Percentiles rank a stretch among this genome's conserved stretches.
Evolutionary conservation across 2,113 vertebrate genomes (phyloP).

Genomic region (Chrysochloris asiatica): DNA sequence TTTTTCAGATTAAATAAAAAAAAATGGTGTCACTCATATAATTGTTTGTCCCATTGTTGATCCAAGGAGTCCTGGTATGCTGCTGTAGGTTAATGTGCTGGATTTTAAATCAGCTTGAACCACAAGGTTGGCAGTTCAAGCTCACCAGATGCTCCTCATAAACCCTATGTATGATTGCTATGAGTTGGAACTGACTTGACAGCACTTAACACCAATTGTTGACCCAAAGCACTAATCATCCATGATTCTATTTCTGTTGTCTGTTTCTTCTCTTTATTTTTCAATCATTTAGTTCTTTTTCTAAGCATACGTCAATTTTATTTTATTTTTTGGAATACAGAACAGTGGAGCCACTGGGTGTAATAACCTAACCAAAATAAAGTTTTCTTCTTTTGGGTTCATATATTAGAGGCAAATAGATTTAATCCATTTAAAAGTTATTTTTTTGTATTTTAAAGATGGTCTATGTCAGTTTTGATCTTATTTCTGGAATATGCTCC

Average conservation of each 20-base stretch:
- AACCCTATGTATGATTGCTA: too few species aligned
- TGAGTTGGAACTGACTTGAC: too few species aligned
- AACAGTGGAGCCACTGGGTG: background rate
- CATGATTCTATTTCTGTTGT: background rate
- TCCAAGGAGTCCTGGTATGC: too few species aligned
- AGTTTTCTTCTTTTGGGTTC: background rate
- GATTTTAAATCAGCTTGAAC: too few species aligned
- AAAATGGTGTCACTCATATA: background rate
- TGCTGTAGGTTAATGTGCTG: too few species aligned
- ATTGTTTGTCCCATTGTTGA: background rate
- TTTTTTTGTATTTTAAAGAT: background rate
- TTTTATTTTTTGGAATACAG: background rate
- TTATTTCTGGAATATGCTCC: background rate
- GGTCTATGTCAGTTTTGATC: background rate
- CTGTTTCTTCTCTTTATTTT: background rate
- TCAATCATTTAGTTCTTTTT: background rate
- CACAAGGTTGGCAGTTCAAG: too few species aligned
- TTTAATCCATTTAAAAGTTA: background rate
- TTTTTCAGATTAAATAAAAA: background rate
- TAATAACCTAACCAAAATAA: background rate
- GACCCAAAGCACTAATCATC: background rate
- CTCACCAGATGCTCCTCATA: too few species aligned
- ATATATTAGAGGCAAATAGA: background rate
- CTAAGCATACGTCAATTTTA: background rate
- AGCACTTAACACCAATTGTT: too few species aligned